Base-by-base conservation (phyloP, 2,113 vertebrate species). In the Takifugu flavidus region DNA sequence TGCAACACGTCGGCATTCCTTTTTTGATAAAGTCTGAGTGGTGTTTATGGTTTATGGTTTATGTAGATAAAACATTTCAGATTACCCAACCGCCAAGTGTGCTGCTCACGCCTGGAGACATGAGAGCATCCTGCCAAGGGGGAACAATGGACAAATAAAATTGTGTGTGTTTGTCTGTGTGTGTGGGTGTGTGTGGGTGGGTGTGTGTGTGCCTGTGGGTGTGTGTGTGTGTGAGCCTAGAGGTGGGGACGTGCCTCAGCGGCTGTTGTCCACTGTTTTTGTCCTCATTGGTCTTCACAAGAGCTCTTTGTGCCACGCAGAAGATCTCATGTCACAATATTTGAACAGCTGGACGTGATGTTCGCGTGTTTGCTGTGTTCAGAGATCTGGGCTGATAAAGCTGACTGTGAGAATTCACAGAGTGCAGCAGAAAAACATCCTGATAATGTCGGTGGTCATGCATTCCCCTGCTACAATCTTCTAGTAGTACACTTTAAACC, bases 301-400 rank as follows among this genome's bases (percentile, higher is more conserved):
- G 56, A 51, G 25, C 59, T 78, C 87, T 91, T 90, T 91, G 89
- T 92, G 69, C 78, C 77, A 59, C 66, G 70, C 72, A 31, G 46
- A 77, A 39, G 84, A 86, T 90, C 89, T 85, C 86, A 83, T 90
- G 85, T 87, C 90, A 89, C 85, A 89, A 89, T 91, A 89, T 90
- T 89, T 89, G 74, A 91, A 88, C 89, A 92, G 89, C 89, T 90
- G 90, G 82, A 74, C 52, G 59, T 55, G 62, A 75, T 77, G 56
- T 60, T 63, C 63, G 70, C 2, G 75, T 74, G 75, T 79, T 80
- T 87, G 61, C 59, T 68, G 66, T 75, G 65, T 57, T 69, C 59
- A 46, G 28, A 56, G 77, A 77, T 78, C 74, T 62, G 53, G 52
- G 70, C 75, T 55, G 73, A 79, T 72, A 64, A 72, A 52, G 26